Base-by-base conservation (phyloP, 2,888 invertebrate genomes). In the Taphrorychus bicolor region DNA sequence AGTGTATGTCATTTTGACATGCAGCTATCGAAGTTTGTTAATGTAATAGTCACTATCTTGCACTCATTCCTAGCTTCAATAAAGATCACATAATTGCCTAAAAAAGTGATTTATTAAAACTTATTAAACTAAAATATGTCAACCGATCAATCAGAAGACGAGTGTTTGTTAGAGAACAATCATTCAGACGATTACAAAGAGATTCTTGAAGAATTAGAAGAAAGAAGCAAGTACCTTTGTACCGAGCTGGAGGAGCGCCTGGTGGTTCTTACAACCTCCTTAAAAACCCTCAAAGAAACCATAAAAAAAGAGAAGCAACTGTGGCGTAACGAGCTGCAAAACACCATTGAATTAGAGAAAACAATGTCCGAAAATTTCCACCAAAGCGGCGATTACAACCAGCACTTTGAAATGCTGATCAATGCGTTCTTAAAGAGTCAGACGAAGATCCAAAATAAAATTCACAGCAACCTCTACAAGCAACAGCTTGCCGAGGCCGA, bases 401-500 rank as follows among this genome's bases (percentile, higher is more conserved):
- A 51, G 21, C 70, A 71, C 16, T 21, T 71, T 5, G 71, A 72
- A 17, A 66, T 70, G 24, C 70, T 71, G 32, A 70, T 69, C 18
- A 68, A 72, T n/a, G 71, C 71, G 24, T n/a, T 71, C 18, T 62
- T 69, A 51, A 72, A 70, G 42, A 69, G 61, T 9, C 66, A 71
- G 21, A 49, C 62, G 0, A 5, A 72, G 22, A 54, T 73, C 17
- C 59, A 72, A 24, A 62, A 59, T 4, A 66, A 71, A 41, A 58
- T 72, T 2, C 70, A 62, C 17, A 58, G 61, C 2, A 41, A 60
- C 17, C 62, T 69, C 40, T 75, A 73, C 57, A 64, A 71, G 49
- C 59, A 69, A 19, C 69, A 73, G 69, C 49, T 74, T 16, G 16
- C 45, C 5, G 73, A 75, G 61, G 72, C 73, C 1, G 72, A 72